These are phyloP conservation scores for Cephus spinipes DNA, from an alignment of 2,888 invertebrate species.

Conservation along the genomic window DNA sequence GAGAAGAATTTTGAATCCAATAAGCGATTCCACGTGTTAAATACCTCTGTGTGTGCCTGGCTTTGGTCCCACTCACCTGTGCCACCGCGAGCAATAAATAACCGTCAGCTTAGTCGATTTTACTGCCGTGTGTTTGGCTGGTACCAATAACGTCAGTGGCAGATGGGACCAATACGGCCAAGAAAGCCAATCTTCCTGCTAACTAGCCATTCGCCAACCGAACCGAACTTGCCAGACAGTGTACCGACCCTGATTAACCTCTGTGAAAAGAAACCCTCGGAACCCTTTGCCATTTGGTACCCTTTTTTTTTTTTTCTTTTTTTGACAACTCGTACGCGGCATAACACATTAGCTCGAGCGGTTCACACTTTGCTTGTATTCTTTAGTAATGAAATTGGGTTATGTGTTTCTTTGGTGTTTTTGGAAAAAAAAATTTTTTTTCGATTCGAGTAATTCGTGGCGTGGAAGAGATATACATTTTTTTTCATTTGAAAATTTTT, in stretches of 20 bases:
- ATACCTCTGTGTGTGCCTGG: slow-evolving; percentile 11
- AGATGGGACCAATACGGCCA: slow-evolving; percentile 52
- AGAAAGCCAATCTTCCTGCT: slow-evolving; percentile 64
- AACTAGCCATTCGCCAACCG: slow-evolving; percentile 60
- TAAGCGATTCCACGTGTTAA: not conserved
- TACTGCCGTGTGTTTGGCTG: slow-evolving; percentile 60
- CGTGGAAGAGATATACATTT: no score
- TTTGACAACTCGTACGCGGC: slow-evolving; percentile 5
- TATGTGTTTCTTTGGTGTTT: not conserved
- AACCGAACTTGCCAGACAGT: slow-evolving; percentile 47
- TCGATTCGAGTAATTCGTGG: not conserved
- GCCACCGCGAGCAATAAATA: slow-evolving; percentile 64
- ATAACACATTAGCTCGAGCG: not conserved
- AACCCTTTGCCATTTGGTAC: slow-evolving; percentile 26
- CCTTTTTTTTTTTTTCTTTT: slow-evolving; percentile 14
- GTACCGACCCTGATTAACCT: slow-evolving; percentile 63
- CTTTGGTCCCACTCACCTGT: slow-evolving; percentile 59
- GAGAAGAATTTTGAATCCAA: slow-evolving; percentile 3
- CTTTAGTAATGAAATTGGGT: not conserved
- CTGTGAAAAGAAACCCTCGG: slow-evolving; percentile 43
- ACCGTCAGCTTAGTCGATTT: slow-evolving; percentile 65
- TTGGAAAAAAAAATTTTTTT: not conserved
- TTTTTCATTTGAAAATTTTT: no score
- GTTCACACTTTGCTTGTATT: not conserved
- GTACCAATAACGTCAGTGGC: slow-evolving; percentile 58